A percentile compares a stretch with the other conserved stretches of the same genome.
Evolutionary conservation across 1,140 invertebrate genomes (phyloP).

Genomic region (Goniozus legneri): DNA sequence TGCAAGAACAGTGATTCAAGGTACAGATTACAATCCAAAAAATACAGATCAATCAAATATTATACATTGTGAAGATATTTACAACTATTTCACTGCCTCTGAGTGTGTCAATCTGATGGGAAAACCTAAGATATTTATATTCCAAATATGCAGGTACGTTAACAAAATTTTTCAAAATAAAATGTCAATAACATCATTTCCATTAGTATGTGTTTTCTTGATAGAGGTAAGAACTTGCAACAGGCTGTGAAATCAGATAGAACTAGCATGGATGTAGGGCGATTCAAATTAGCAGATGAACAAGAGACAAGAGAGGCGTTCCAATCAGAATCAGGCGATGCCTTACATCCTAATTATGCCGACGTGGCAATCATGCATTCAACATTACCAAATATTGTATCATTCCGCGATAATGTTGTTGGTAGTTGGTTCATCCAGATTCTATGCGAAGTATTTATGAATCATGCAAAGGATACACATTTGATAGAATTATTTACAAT

Average conservation of each 20-base stretch:
- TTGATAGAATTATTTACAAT: slow-evolving; percentile 58
- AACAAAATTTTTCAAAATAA: neutral
- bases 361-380: slow-evolving; percentile 68
- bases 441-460: slow-evolving; percentile 71
- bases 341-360: slow-evolving; percentile 47
- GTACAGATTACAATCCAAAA: slow-evolving; percentile 25
- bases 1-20: slow-evolving; percentile 36
- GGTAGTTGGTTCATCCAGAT: slow-evolving; percentile 78
- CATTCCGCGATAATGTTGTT: slow-evolving; percentile 60
- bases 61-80: slow-evolving; percentile 46
- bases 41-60: slow-evolving; percentile 25
- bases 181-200: neutral
- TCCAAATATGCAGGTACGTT: slow-evolving; percentile 67
- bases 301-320: slow-evolving; percentile 5
- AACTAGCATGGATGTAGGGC: slow-evolving; percentile 12
- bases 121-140: slow-evolving; percentile 78
- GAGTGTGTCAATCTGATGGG: slow-evolving; percentile 58
- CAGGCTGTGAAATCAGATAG: slow-evolving; percentile 10
- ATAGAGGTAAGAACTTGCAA: slow-evolving; percentile 17
- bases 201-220: slow-evolving; percentile 8
- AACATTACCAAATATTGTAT: slow-evolving; percentile 62
- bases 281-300: neutral
- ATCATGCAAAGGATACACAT: slow-evolving; percentile 61
- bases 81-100: slow-evolving; percentile 60
- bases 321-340: neutral